A percentile compares a stretch with the other conserved stretches of the same genome.
Conservation (phyloP, 2,113 vertebrate genomes). For the Eulemur macaco region DNA sequence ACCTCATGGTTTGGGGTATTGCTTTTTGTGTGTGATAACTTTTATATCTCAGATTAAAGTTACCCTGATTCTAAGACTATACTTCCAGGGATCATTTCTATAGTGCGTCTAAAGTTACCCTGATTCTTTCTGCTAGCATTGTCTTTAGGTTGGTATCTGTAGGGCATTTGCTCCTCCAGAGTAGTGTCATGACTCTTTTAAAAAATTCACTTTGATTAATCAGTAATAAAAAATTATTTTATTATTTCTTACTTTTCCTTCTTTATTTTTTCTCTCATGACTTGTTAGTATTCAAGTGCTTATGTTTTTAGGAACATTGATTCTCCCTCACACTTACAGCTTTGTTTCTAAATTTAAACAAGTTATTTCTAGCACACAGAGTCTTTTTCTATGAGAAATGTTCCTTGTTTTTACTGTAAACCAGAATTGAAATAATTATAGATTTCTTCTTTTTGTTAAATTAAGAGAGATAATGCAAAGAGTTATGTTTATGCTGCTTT, state of each 20-base stretch:
- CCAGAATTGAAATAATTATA: not conserved
- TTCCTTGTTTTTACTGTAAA: not conserved
- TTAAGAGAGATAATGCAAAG: not conserved
- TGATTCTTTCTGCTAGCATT: not conserved
- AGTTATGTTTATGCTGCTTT: not conserved
- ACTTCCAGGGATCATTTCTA: too few relatives aligned
- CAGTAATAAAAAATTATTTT: not conserved
- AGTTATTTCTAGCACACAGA: not conserved
- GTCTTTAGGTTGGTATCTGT: not conserved
- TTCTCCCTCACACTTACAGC: not conserved
- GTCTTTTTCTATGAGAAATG: not conserved
- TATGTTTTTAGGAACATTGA: not conserved
- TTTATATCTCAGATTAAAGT: not conserved
- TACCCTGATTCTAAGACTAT: not conserved
- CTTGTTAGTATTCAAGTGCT: not conserved
- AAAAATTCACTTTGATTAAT: not conserved
- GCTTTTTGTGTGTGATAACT: not conserved
- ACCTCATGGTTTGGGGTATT: not conserved
- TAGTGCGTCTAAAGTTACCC: not conserved
- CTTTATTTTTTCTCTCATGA: not conserved
- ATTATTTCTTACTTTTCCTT: not conserved
- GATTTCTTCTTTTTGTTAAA: not conserved
- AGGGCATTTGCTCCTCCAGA: not conserved
- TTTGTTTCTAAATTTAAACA: not conserved
- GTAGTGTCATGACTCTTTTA: not conserved